Conservation (phyloP, 2,888 invertebrate species). For the Pyrochroa serraticornis region DNA sequence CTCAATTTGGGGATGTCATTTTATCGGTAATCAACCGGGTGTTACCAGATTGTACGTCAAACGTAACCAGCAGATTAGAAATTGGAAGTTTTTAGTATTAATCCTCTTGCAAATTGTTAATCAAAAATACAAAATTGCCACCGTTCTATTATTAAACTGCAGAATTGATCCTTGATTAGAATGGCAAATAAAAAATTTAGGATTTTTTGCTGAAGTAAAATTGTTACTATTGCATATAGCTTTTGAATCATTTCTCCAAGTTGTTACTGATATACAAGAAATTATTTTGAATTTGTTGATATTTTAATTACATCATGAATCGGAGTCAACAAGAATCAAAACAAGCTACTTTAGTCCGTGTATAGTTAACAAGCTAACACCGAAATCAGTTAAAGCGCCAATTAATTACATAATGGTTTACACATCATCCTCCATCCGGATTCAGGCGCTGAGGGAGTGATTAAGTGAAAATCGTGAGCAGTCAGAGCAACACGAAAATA, state of each 20-base stretch:
- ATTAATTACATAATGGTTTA: conserved; percentile 1
- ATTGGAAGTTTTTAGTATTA: too few species aligned
- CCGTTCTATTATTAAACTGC: too few species aligned
- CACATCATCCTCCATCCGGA: neutral
- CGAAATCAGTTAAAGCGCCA: neutral
- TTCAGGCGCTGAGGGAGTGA: neutral
- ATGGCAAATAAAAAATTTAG: too few species aligned
- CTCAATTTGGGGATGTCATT: too few species aligned
- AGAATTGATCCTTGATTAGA: too few species aligned
- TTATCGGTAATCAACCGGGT: too few species aligned
- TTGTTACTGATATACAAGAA: neutral
- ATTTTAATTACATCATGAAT: neutral
- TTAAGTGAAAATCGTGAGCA: neutral
- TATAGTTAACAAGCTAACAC: neutral
- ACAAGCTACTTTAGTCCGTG: neutral
- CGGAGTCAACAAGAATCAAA: neutral
- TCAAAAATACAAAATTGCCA: too few species aligned
- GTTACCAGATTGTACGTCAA: neutral
- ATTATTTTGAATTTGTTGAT: neutral
- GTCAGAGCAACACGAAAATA: neutral
- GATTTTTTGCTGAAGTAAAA: too few species aligned
- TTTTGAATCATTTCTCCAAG: too few species aligned
- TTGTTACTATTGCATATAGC: too few species aligned
- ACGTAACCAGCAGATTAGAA: too few species aligned
- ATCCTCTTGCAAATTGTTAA: too few species aligned